Base-by-base conservation (phyloP, 1,140 invertebrate genomes). In the Macrocentrus cingulum region DNA sequence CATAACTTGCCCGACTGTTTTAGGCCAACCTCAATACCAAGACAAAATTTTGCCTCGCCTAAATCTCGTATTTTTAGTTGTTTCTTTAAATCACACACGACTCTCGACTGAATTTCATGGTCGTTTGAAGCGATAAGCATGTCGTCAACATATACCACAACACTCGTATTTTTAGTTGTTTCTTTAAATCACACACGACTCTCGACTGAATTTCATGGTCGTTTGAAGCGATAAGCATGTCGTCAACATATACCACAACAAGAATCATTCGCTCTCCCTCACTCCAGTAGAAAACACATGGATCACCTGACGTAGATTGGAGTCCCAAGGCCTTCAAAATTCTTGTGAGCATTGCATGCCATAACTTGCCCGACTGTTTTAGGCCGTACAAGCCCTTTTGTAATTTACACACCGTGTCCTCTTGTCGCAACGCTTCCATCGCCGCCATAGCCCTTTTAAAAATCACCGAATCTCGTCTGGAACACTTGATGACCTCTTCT, bases 1-100 rank as follows among this genome's bases (percentile, higher is more conserved):
- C 74, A 77, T 1, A 20, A 29, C 20, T 67, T 36, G 29, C 68
- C 65, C 7, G 75, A 62, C 54, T 78, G 74, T 54, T 64, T 63
- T 16, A 72, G 57, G n/a, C n/a, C n/a, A n/a, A 29, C 20, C 22
- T 29, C 15, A 13, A 39, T 39, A 13, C 11, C 37, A 6, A 16
- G 15, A 2, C 37, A 1, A 41, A 39, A 29, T 29, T 9, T 4
- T 29, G 25, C 46, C 22, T 57, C 48, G 15, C 59, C 54, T 7
- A 61, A 20, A 41, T 59, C 55, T 56, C 54, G 52, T 20, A 48
- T 52, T 15, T 62, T 25, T 32, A 62, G 6, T 44, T 13, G 6
- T 2, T 44, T 2, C 39, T 1, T 8, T 20, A 20, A 15, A 39
- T 37, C 25, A 8, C 4, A 4, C 29, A 59, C 63, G 0, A 71